phyloP scores from a whole-genome alignment of 64 coral and sea anemone genomes.

The Actinia equina region DNA sequence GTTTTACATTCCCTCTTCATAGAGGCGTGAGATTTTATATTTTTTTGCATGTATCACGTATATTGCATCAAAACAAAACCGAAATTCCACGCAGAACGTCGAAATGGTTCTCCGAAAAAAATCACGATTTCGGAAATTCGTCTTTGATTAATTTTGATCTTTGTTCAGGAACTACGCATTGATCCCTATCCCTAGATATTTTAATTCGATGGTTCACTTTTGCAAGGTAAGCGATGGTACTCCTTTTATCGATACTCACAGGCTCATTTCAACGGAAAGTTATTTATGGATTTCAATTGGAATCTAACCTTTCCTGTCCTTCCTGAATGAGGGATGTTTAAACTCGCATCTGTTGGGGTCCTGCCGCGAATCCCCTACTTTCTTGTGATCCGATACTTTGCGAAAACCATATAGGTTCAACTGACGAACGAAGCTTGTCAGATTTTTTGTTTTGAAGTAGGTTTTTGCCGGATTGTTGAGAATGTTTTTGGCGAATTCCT shows the following conservation, averaged over 20 bases:
- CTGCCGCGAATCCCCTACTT: background rate
- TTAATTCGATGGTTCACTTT: background rate
- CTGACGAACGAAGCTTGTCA: slow-evolving; percentile 88
- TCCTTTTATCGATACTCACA: background rate
- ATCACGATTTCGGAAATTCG: too few species aligned
- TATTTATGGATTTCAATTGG: background rate
- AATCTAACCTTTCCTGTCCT: slow-evolving; percentile 60
- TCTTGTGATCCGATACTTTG: slow-evolving; percentile 57
- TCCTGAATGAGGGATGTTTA: slow-evolving; percentile 69
- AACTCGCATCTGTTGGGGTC: slow-evolving; percentile 55
- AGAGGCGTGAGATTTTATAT: too few species aligned
- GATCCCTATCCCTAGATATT: too few species aligned
- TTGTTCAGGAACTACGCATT: too few species aligned
- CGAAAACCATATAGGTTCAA: slow-evolving; percentile 91
- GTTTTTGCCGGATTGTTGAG: slow-evolving; percentile 65
- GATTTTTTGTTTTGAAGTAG: slow-evolving; percentile 88
- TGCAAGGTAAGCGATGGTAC: background rate
- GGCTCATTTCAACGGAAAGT: background rate
- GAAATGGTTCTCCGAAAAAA: too few species aligned
- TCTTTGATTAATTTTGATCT: too few species aligned
- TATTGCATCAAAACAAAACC: too few species aligned
- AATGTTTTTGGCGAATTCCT: slow-evolving; percentile 54
- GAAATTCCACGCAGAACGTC: too few species aligned
- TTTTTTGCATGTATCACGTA: too few species aligned
- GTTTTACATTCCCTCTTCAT: too few species aligned